Percentiles rank a stretch among this genome's conserved stretches.
Conservation (phyloP, 2,113 vertebrate genomes). For the Pluvialis apricaria region DNA sequence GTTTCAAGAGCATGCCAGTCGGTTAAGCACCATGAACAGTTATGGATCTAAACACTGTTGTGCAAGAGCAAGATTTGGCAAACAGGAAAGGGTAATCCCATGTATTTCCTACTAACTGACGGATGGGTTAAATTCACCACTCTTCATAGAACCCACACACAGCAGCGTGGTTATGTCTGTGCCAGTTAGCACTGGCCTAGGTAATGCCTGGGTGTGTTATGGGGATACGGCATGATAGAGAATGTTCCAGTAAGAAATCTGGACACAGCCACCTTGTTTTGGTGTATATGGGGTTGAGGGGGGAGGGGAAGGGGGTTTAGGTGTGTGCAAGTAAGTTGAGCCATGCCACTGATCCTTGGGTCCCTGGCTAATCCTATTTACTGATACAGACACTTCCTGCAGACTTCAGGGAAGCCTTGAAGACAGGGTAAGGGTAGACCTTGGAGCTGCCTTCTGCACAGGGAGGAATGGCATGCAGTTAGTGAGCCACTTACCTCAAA, state of each 20-base stretch:
- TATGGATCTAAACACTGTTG: not conserved
- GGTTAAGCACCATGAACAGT: not conserved
- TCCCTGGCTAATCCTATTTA: not conserved
- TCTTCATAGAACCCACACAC: not conserved
- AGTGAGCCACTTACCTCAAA: not conserved
- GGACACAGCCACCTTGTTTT: not conserved
- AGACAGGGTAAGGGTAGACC: not conserved
- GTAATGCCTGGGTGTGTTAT: not conserved
- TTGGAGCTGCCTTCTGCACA: not conserved
- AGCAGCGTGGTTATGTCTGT: not conserved
- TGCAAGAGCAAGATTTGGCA: not conserved
- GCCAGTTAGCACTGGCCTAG: not conserved
- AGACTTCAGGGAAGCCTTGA: not conserved
- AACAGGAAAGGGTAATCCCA: not conserved
- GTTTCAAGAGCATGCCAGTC: not conserved
- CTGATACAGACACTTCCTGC: not conserved
- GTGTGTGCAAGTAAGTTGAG: not conserved
- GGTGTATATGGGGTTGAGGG: accelerated
- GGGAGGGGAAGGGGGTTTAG: not conserved
- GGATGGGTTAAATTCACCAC: not conserved
- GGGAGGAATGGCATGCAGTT: not conserved
- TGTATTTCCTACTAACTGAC: not conserved
- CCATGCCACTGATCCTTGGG: not conserved
- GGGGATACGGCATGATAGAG: not conserved
- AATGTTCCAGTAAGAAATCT: not conserved